A percentile compares a stretch with the other conserved stretches of the same genome.
Conservation (phyloP, 1,140 invertebrate species). For the Venustaconcha ellipsiformis region DNA sequence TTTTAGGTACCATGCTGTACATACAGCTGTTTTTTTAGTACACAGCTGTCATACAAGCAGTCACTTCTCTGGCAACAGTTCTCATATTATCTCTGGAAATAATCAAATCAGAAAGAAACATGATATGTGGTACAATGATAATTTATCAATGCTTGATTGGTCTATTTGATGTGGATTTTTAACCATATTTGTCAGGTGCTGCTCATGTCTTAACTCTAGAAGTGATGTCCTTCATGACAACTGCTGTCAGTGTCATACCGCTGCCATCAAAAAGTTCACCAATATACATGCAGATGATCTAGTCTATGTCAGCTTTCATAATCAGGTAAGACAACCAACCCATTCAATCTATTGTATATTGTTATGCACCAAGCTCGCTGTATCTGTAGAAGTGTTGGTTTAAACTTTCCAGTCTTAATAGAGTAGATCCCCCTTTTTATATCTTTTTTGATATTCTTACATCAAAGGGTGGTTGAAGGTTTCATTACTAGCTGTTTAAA, state of each 20-base stretch:
- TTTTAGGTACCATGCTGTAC: too few species aligned
- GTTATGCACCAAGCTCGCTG: too few species aligned
- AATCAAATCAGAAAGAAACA: too few species aligned
- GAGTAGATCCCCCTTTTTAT: too few species aligned
- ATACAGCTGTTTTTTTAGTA: too few species aligned
- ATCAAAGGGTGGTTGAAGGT: too few species aligned
- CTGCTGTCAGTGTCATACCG: slow-evolving; percentile 89
- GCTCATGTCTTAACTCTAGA: slow-evolving; percentile 35
- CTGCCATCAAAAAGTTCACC: slow-evolving; percentile 84
- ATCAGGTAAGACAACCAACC: slow-evolving; percentile 74
- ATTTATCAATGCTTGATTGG: not conserved
- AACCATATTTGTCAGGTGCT: slow-evolving; percentile 44
- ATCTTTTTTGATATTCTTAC: too few species aligned
- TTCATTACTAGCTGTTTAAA: too few species aligned
- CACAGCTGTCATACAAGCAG: not conserved
- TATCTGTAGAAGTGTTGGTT: too few species aligned
- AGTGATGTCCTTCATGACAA: slow-evolving; percentile 86
- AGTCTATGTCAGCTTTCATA: slow-evolving; percentile 88
- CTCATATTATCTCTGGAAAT: not conserved
- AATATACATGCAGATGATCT: slow-evolving; percentile 83
- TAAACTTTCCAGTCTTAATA: too few species aligned
- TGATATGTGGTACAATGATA: too few species aligned
- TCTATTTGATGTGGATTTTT: not conserved
- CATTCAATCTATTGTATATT: not conserved
- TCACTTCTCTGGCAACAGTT: not conserved